A percentile compares a stretch with the other conserved stretches of the same genome.
Conservation (phyloP, 2,888 invertebrate species). For the Andrena haemorrhoa region DNA sequence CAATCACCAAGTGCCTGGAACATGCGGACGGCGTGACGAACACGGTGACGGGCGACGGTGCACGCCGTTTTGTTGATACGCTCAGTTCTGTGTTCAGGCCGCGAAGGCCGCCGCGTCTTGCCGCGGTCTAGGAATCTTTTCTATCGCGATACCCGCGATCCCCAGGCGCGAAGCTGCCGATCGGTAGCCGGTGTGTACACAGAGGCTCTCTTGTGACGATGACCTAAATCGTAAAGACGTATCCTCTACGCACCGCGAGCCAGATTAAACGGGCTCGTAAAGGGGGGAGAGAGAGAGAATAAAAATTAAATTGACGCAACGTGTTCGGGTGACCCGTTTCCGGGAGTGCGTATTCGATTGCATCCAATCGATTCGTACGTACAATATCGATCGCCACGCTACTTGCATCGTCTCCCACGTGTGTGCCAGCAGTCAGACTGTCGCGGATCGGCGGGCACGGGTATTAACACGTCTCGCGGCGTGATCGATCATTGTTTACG, state of each 20-base stretch:
- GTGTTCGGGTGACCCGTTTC: neutral
- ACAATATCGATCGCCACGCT: slow-evolving; percentile 34
- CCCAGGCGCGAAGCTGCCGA: slow-evolving; percentile 22
- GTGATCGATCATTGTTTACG: slow-evolving; percentile 2
- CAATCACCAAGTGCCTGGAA: slow-evolving; percentile 72
- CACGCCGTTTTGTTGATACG: slow-evolving; percentile 76
- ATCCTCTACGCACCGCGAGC: neutral
- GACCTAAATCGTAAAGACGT: slow-evolving; percentile 55
- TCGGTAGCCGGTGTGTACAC: slow-evolving; percentile 1
- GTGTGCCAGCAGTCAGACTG: slow-evolving; percentile 20
- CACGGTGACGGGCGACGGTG: slow-evolving; percentile 61
- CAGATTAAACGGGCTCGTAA: too few relatives aligned
- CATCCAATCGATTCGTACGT: slow-evolving; percentile 17
- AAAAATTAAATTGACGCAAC: slow-evolving; percentile 14
- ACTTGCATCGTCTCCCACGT: slow-evolving; percentile 1
- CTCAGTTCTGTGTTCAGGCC: slow-evolving; percentile 76
- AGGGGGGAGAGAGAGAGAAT: slow-evolving; percentile 12
- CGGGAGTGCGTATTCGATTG: slow-evolving; percentile 36
- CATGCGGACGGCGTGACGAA: slow-evolving; percentile 78
- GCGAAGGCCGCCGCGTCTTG: slow-evolving; percentile 76
- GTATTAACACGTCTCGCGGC: neutral
- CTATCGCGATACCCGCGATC: neutral
- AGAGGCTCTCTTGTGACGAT: slow-evolving; percentile 50
- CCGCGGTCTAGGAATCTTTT: slow-evolving; percentile 44
- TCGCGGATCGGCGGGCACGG: slow-evolving; percentile 26